Evolutionary conservation across 2,888 invertebrate genomes (phyloP), one percentile per base, ranked within the genome.

Genomic region (Leptopilina syphax): DNA sequence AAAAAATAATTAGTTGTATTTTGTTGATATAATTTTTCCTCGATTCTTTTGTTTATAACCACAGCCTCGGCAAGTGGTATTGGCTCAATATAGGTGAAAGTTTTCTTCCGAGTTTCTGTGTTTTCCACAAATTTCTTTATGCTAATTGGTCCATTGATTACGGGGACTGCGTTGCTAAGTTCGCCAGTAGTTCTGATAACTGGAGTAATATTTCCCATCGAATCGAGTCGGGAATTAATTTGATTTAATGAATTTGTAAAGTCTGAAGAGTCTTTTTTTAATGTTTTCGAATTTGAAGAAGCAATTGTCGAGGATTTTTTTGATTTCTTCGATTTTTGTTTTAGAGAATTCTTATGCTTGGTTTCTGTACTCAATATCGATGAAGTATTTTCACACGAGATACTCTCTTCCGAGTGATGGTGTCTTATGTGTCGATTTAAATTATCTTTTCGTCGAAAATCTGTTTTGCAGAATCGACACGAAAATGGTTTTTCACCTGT

Each of bases 371-470:
- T 27, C 47, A 77, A 44, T 0, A 34, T 27, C 47, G 76, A 44
- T 0, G 34, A 24, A 63, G 47, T 60, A 54, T 34, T 65, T 24
- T 60, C 34, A 27, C 27, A 65, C 67, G 76, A 77, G 70, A 79
- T 67, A 77, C 80, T 79, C n/a, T 87, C 85, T 24, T 91, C 94
- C 0, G 95, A 94, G 90, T 97, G 97, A 78, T 96, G 95, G 90
- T 96, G 96, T 78, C 95, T 94, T 80, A 96, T 93, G 90, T 97
- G 97, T 0, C 97, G 93, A 81, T 94, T 94, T 81, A 97, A 93
- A 89, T 97, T 97, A 90, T 97, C 97, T 89, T 95, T 96, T 81
- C 97, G 93, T 67, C 95, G 93, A 88, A 96, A 96, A 65, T 94
- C 94, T 9, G 95, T 94, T 60, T 94, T 93, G 90, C 97, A 97